Percentiles rank a stretch among this genome's conserved stretches.
Evolutionary conservation across 2,888 invertebrate species (phyloP).

Genomic region (Drepana falcataria): DNA sequence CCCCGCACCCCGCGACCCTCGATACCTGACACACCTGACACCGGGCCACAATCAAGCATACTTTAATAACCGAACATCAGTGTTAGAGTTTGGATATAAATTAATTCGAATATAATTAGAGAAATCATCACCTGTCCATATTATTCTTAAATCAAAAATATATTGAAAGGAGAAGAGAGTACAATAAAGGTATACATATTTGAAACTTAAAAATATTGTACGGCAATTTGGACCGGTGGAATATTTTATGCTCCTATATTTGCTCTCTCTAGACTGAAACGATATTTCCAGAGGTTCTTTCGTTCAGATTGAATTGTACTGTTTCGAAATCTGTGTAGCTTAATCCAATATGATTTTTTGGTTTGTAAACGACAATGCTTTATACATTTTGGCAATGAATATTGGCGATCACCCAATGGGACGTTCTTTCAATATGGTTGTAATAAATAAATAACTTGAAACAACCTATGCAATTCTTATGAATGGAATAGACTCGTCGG

Average conservation of each 20-base stretch:
- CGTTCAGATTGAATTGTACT: conserved; percentile 13
- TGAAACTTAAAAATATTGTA: not conserved
- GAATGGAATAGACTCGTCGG: too few species aligned
- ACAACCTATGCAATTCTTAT: conserved; percentile 1
- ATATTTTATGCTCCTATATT: not conserved
- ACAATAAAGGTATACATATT: not conserved
- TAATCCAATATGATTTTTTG: conserved; percentile 28
- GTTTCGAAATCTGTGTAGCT: conserved; percentile 29
- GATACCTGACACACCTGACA: conserved; percentile 59
- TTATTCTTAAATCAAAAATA: not conserved
- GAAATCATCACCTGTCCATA: conserved; percentile 10
- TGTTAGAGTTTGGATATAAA: conserved; percentile 22
- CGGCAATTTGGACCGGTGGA: not conserved
- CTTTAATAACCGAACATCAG: conserved; percentile 15
- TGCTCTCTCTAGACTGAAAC: not conserved
- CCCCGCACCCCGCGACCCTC: conserved; percentile 31
- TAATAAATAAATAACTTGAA: conserved; percentile 28
- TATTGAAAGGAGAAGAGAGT: not conserved
- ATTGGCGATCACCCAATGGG: conserved; percentile 56
- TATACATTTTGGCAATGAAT: conserved; percentile 61
- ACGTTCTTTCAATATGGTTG: conserved; percentile 39
- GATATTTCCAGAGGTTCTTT: not conserved
- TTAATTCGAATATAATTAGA: conserved; percentile 13
- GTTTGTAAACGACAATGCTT: conserved; percentile 33
- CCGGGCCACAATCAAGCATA: conserved; percentile 24